Conservation (phyloP, 2,888 invertebrate species). For the Timandra comae region DNA sequence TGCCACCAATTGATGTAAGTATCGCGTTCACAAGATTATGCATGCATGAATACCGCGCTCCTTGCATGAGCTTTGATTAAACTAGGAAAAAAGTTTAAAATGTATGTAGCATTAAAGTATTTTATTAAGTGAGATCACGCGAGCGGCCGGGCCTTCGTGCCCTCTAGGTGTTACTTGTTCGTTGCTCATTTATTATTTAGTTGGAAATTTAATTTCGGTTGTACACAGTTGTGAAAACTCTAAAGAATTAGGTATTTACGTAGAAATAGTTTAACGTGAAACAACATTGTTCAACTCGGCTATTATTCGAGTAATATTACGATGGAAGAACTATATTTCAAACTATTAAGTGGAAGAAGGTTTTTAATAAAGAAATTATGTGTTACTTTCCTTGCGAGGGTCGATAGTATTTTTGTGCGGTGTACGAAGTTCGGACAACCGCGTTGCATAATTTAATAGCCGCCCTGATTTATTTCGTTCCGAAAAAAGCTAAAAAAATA, state of each 20-base stretch:
- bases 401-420: conserved; percentile 35
- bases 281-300: conserved; percentile 1
- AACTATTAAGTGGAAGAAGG: too few species aligned
- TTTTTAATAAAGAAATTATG: not conserved
- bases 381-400: conserved; percentile 1
- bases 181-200: too few species aligned
- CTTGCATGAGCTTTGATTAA: conserved; percentile 40
- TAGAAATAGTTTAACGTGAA: too few species aligned
- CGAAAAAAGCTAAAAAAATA: conserved; percentile 11
- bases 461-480: conserved; percentile 38
- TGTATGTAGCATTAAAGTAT: conserved; percentile 43
- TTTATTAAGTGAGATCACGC: conserved; percentile 52
- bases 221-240: too few species aligned
- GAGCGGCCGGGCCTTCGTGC: conserved; percentile 21
- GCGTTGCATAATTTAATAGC: conserved; percentile 45
- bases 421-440: conserved; percentile 25
- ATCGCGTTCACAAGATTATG: conserved; percentile 37
- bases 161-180: conserved; percentile 8
- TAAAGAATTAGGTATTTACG: too few species aligned
- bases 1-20: conserved; percentile 33
- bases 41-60: conserved; percentile 26
- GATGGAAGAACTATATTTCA: too few species aligned
- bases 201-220: conserved; percentile 4
- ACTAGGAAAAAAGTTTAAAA: conserved; percentile 34
- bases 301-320: not conserved